These are phyloP conservation scores for Venustaconcha ellipsiformis DNA, from an alignment of 1,140 invertebrate species.

Conservation along the genomic window DNA sequence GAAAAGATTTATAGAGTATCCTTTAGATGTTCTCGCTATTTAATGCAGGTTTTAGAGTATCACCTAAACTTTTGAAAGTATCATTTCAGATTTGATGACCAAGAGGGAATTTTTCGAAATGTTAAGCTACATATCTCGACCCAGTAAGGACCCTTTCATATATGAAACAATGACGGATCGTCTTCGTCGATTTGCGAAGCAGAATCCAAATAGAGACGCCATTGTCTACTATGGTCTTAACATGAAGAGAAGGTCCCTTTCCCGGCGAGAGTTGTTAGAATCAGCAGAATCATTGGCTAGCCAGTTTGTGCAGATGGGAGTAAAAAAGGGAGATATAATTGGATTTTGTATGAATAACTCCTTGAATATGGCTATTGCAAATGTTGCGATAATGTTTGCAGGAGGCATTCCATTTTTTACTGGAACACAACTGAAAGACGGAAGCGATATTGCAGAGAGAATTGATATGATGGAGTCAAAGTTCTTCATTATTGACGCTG, in stretches of 20 bases:
- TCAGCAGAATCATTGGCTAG: neutral
- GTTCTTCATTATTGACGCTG: constrained; percentile 12
- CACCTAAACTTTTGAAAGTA: too few relatives aligned
- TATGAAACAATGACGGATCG: constrained; percentile 14
- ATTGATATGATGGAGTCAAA: constrained; percentile 8
- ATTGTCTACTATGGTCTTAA: constrained; percentile 19
- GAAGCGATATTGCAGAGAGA: constrained; percentile 11
- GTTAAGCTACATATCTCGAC: constrained; percentile 12
- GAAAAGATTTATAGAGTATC: too few relatives aligned
- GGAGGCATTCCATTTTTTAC: constrained; percentile 17
- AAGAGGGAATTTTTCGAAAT: too few relatives aligned
- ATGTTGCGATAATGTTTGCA: constrained; percentile 8
- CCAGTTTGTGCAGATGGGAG: constrained; percentile 6
- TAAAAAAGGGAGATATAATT: constrained; percentile 11
- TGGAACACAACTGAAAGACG: constrained; percentile 12
- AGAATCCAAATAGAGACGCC: constrained; percentile 12
- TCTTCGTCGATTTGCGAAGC: constrained; percentile 3
- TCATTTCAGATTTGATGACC: too few relatives aligned
- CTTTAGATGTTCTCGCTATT: too few relatives aligned
- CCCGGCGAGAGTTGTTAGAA: constrained; percentile 15
- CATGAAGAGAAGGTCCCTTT: neutral
- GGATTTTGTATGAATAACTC: constrained; percentile 17
- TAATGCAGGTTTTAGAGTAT: too few relatives aligned
- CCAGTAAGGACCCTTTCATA: neutral
- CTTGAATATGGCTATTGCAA: constrained; percentile 11